Base-by-base conservation (phyloP, 2,888 invertebrate genomes). In the Diloba caeruleocephala region DNA sequence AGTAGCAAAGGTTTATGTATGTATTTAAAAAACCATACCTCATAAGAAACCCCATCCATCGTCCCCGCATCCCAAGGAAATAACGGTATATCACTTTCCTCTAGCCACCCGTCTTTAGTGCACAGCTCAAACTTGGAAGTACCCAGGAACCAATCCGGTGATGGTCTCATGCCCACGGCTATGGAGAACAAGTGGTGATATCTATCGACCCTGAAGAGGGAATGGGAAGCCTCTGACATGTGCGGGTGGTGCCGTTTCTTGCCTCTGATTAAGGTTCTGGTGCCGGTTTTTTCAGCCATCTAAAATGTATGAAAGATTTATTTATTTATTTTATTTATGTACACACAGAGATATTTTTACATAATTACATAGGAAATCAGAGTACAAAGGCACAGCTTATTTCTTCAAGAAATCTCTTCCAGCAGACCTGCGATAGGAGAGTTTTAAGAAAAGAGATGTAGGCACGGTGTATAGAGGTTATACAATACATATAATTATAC, bases 61-160 rank as follows among this genome's bases (percentile, higher is more conserved):
- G 87, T 87, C 0, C 92, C 92, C 12, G 92, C 92, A 55, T 93
- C 92, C 89, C 89, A 93, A 0, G 92, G 92, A 50, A 82, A 91
- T 52, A 92, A 46, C 0, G 89, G 86, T 31, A 92, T 79, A 28
- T 76, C 62, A 3, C 58, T 61, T 1, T 78, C 42, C 1, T 83
- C 71, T 37, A 88, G 51, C 92, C 92, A 93, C 0, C 83, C 87
- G 1, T 78, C 54, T 0, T 81, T 62, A 3, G 81, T 81, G 50
- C 92, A 93, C 7, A 93, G 79, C 34, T 93, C 92, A 59, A 91
- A 92, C 39, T 77, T 82, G 1, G 83, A 79, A 0, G 87, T 88
- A 0, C 93, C 93, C 4, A 93, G 65, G 55, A 93, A 93, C 93
- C 93, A 93, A 46, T 93, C 92, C 0, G 93, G 93, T 0, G 92